Base-by-base conservation (phyloP, 30 jellyfish, hydroid and myxozoan genomes). In the Hydractinia symbiolongicarpus region DNA sequence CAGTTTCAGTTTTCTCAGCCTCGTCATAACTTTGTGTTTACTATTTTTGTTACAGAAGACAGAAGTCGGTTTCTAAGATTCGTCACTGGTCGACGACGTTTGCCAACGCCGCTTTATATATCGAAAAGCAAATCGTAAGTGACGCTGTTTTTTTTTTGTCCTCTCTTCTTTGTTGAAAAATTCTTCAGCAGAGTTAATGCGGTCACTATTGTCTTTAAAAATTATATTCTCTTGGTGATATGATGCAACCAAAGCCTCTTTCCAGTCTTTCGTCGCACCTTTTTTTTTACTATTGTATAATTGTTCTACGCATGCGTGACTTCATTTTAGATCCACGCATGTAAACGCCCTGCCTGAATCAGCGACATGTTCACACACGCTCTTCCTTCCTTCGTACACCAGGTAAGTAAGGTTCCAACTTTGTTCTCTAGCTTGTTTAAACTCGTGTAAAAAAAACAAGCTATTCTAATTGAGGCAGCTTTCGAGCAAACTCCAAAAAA, bases 51-150 rank as follows among this genome's bases (percentile, higher is more conserved):
- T 84, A 49, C 50, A 89, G 97, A 89, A 55, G 97, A 89, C 87
- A 64, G 97, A 53, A 89, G 97, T 69, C 88, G 97, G 51, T 89
- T 89, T 64, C 93, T 89, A 9, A 76, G 97, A 30, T 89, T 89
- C 60, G 97, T 89, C 16, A 89, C 97, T 8, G 97, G 97, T 21
- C 68, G 97, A 55, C 82, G 97, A 61, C 92, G 97, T 50, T 82
- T 89, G 21, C 97, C 97, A 14, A 85, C 97, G 9, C 97, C 97
- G 13, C 83, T 89, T 49, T 83, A 83, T 77, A 85, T 89, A 30
- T 66, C 93, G 44, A 83, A 87, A 9, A 79, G 97, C 75, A 84
- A 84, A 89, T 81, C 93, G 97, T 89, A 57, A 79, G 97, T 13
- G 60, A 9, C 70, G 13, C 80, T 9, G 51, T 71, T 71, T 9